Percentiles rank a stretch among this genome's conserved stretches.
phyloP scores from a whole-genome alignment of 2,888 invertebrate genomes.

The Drosophila rellima region DNA sequence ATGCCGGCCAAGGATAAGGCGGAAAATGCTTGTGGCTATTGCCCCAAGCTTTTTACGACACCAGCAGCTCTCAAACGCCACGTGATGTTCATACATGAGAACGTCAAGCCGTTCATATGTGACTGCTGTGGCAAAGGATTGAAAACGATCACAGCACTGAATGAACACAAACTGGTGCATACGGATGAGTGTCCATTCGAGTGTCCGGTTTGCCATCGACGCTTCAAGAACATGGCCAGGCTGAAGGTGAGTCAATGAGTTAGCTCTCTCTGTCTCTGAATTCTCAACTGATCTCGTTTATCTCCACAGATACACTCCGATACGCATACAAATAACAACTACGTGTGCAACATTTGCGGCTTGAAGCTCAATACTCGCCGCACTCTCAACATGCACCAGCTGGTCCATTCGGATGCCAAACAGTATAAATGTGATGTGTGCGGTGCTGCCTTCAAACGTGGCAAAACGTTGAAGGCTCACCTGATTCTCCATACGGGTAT shows the following conservation, averaged over 20 bases:
- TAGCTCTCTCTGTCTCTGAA: too few relatives aligned
- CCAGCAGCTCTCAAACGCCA: slow-evolving; percentile 73
- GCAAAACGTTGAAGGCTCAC: slow-evolving; percentile 85
- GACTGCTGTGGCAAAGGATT: slow-evolving; percentile 86
- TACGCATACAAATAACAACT: slow-evolving; percentile 85
- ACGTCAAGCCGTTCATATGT: slow-evolving; percentile 86
- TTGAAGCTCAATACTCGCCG: slow-evolving; percentile 85
- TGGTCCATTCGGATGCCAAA: slow-evolving; percentile 84
- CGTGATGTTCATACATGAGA: slow-evolving; percentile 81
- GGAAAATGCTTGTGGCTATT: slow-evolving; percentile 68
- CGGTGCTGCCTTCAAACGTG: slow-evolving; percentile 84
- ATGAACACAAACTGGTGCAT: slow-evolving; percentile 86
- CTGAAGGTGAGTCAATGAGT: slow-evolving; percentile 69
- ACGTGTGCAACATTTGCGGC: slow-evolving; percentile 85
- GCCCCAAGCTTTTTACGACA: slow-evolving; percentile 73
- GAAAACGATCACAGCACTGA: slow-evolving; percentile 86
- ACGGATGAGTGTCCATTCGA: slow-evolving; percentile 86
- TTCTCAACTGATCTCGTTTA: neutral
- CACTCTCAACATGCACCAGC: slow-evolving; percentile 86
- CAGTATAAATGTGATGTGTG: slow-evolving; percentile 84
- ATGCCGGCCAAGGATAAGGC: slow-evolving; percentile 62
- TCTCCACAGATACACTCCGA: slow-evolving; percentile 84
- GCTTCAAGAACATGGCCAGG: slow-evolving; percentile 84
- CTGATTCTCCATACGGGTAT: slow-evolving; percentile 85
- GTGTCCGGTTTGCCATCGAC: slow-evolving; percentile 85